These are phyloP conservation scores for Autographa pulchrina DNA, from an alignment of 2,888 invertebrate genomes.

Conservation along the genomic window DNA sequence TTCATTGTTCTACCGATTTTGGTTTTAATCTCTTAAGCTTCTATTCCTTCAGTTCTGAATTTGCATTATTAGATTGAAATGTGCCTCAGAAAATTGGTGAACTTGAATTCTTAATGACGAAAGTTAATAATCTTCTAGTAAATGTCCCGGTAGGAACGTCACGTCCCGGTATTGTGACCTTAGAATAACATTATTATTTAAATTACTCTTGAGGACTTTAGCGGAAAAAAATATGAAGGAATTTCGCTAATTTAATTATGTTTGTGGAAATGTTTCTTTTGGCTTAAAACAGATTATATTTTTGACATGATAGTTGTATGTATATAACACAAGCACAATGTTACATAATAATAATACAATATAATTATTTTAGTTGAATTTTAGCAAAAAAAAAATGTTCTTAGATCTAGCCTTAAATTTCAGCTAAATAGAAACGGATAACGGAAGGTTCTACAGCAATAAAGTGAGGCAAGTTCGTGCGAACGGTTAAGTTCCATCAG, in stretches of 20 bases:
- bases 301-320: no score
- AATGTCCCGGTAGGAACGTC: conserved; percentile 3
- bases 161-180: conserved; percentile 12
- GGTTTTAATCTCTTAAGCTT: background rate
- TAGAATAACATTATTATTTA: conserved; percentile 9
- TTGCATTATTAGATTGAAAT: conserved; percentile 33
- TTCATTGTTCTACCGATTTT: no score
- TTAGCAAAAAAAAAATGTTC: no score
- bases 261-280: no score
- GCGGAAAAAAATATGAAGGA: background rate
- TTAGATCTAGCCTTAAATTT: background rate
- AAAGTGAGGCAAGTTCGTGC: conserved; percentile 22
- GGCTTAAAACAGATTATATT: no score
- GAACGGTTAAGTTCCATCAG: conserved; percentile 39
- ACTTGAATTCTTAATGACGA: conserved; percentile 32
- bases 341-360: no score
- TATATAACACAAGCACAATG: no score
- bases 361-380: no score
- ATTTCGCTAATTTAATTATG: background rate
- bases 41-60: background rate
- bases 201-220: conserved; percentile 7
- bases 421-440: background rate
- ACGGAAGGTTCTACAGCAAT: background rate
- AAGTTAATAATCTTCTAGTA: conserved; percentile 28
- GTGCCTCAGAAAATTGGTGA: conserved; percentile 17